Conservation (phyloP, 1,140 invertebrate genomes). For the Arctopsyche grandis region DNA sequence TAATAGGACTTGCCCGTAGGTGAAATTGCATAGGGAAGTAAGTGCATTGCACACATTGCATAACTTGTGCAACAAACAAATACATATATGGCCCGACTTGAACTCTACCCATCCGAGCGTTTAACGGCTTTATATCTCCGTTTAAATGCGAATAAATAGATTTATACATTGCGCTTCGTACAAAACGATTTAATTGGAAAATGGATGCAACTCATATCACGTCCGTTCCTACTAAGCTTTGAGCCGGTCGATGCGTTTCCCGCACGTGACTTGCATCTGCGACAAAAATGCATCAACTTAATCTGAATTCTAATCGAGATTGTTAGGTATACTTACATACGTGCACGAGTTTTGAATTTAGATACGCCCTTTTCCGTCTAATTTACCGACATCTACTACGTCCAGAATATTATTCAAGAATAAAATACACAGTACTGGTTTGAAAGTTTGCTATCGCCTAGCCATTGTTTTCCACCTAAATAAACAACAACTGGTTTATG, state of each 20-base stretch:
- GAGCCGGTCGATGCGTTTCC: background rate
- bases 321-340: background rate
- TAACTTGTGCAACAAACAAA: slow-evolving; percentile 1
- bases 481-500: too few relatives aligned
- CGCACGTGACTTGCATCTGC: background rate
- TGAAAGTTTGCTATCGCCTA: too few relatives aligned
- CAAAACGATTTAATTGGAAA: too few relatives aligned
- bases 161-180: background rate
- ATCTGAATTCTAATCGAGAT: background rate
- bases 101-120: background rate
- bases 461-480: too few relatives aligned
- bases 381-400: too few relatives aligned
- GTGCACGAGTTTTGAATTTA: background rate
- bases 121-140: background rate
- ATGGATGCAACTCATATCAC: background rate
- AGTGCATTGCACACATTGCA: background rate
- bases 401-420: too few relatives aligned
- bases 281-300: background rate
- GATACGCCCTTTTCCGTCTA: background rate
- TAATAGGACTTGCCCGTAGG: background rate
- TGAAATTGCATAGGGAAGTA: background rate
- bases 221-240: background rate
- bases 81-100: background rate
- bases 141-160: background rate
- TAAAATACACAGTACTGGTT: too few relatives aligned